Base-by-base conservation (phyloP, 2,797 vertebrate species). In the Neopelma chrysocephalum region DNA sequence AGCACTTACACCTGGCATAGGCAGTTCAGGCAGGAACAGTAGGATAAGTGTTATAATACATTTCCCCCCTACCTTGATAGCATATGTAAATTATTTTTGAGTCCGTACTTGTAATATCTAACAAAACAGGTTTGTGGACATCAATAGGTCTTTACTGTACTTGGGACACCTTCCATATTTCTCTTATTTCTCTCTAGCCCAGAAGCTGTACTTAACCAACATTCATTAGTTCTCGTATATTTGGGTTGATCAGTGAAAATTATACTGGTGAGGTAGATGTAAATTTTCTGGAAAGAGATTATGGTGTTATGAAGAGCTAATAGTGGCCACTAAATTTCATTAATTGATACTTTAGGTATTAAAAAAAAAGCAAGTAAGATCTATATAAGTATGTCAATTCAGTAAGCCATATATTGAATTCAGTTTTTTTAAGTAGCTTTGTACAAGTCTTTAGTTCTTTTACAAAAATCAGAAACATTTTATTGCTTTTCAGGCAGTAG, bases 361-460 rank as follows among this genome's bases (percentile, higher is more conserved):
- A 50, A 62, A 87, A 80, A 71, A 64, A 29, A 15, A 18, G 5
- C 9, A n/a, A 68, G 10, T 65, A 69, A 58, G 16, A 31, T 69
- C 62, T 77, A 23, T 58, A 31, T n/a, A 47, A 54, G 31, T 31
- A n/a, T 38, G 40, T 77, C 15, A 82, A 1, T 89, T 81, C 75
- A 80, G 50, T 36, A 75, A 56, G 11, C 11, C 36, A n/a, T 34
- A 62, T 17, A 38, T 22, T 62, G 42, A 89, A 40, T 78, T 58
- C 42, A 79, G 15, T 66, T 62, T 77, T 84, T 84, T 83, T 71
- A 90, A 93, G 56, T 36, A 92, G 57, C n/a, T 91, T 61, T 93
- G 60, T 62, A 43, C 9, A 68, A 58, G 34, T 56, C n/a, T 82
- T 21, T 42, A 72, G 62, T 38, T 79, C 69, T 90, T 73, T 80